A percentile compares a stretch with the other conserved stretches of the same genome.
Evolutionary conservation across 1,140 invertebrate species (phyloP).

Genomic region (Caenorhabditis brenneri): DNA sequence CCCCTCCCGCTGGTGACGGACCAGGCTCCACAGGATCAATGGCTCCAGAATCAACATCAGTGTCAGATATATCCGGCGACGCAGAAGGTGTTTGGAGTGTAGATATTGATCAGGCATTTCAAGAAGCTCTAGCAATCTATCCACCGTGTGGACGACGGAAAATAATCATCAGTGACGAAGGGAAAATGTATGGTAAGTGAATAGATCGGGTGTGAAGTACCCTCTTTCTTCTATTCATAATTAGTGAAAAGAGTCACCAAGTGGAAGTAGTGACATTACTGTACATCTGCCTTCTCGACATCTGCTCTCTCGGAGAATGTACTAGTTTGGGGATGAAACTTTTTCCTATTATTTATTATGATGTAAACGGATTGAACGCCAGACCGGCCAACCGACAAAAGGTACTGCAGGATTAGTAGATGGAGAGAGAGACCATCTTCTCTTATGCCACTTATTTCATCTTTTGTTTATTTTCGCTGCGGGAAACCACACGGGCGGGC

Average conservation of each 20-base stretch:
- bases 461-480: slow-evolving; percentile 39
- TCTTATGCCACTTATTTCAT: neutral
- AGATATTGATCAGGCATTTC: slow-evolving; percentile 98
- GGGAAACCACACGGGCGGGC: slow-evolving; percentile 32
- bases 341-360: slow-evolving; percentile 11
- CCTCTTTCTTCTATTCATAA: slow-evolving; percentile 41
- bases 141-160: slow-evolving; percentile 97
- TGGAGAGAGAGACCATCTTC: neutral
- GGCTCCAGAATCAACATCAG: slow-evolving; percentile 38
- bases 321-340: neutral
- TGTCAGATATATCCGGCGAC: slow-evolving; percentile 81
- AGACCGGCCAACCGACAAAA: slow-evolving; percentile 20
- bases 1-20: slow-evolving; percentile 38
- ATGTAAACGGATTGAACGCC: slow-evolving; percentile 40
- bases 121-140: slow-evolving; percentile 96
- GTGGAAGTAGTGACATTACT: neutral
- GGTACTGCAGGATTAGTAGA: slow-evolving; percentile 28
- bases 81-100: slow-evolving; percentile 99
- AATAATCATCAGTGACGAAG: slow-evolving; percentile 99
- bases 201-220: neutral
- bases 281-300: slow-evolving; percentile 1
- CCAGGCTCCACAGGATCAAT: slow-evolving; percentile 25
- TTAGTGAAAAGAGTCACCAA: slow-evolving; percentile 23
- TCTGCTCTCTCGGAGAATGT: neutral
- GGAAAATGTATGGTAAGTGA: slow-evolving; percentile 99